These are phyloP conservation scores for Anneissia japonica DNA, from an alignment of 35 echinoderm and acorn worm genomes.

Conservation along the genomic window DNA sequence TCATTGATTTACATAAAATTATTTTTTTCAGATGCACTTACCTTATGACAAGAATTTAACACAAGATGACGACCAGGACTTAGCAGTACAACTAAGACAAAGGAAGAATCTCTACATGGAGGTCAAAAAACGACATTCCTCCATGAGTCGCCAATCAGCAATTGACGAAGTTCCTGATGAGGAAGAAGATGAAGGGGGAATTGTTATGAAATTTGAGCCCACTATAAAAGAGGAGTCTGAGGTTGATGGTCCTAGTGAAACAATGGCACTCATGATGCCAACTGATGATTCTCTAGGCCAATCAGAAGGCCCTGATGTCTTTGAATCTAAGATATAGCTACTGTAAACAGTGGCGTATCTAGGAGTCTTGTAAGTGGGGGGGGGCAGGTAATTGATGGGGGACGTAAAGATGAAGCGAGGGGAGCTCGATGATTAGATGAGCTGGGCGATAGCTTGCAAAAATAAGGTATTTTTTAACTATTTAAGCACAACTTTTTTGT, in stretches of 20 bases:
- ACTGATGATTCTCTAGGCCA: background rate
- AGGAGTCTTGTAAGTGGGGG: no score
- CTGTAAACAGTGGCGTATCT: no score
- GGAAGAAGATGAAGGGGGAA: background rate
- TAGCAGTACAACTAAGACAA: conserved; percentile 2
- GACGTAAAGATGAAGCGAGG: no score
- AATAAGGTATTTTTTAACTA: no score
- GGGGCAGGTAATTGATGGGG: no score
- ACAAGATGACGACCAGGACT: conserved; percentile 16
- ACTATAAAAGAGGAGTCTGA: background rate
- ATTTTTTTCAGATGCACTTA: background rate
- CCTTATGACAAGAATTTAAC: conserved; percentile 20
- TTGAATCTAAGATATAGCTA: background rate
- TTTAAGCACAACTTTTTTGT: no score
- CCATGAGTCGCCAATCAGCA: background rate
- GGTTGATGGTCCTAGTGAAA: background rate
- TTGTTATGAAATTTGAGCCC: background rate
- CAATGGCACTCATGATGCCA: background rate
- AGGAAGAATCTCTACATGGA: background rate
- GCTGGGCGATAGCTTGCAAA: no score
- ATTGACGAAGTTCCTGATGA: background rate
- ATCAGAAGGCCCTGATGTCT: background rate
- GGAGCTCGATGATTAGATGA: no score
- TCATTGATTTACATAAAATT: background rate
- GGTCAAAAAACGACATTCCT: background rate